Evolutionary conservation across 2,888 invertebrate genomes (phyloP).

Genomic region (Tupiocoris notatus): DNA sequence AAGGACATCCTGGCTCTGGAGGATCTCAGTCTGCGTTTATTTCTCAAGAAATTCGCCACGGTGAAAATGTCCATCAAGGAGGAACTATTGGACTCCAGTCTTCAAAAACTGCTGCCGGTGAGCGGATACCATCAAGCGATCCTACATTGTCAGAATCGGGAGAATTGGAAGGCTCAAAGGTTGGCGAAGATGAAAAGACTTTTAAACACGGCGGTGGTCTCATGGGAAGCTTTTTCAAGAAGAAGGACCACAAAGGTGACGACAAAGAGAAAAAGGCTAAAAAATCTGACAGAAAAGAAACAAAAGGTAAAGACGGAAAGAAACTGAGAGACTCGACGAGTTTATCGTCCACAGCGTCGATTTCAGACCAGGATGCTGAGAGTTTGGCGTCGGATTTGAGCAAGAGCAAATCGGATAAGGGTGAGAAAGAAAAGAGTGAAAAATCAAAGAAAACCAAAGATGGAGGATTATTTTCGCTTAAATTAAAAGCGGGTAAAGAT

Average conservation of each 20-base stretch:
- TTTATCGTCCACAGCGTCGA: neutral
- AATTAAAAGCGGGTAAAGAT: neutral
- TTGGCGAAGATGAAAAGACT: conserved; percentile 39
- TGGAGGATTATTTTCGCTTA: neutral
- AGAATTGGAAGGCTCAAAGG: neutral
- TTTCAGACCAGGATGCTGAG: conserved; percentile 50
- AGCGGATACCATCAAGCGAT: neutral
- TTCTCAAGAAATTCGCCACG: neutral
- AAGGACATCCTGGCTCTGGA: neutral
- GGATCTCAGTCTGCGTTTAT: neutral
- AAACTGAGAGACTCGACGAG: neutral
- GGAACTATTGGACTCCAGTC: neutral
- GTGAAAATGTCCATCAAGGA: neutral
- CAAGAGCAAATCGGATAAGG: neutral
- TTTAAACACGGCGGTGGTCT: conserved; percentile 13
- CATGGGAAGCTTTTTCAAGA: conserved; percentile 27
- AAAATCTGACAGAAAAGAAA: conserved; percentile 46
- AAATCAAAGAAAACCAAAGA: neutral
- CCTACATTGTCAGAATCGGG: neutral
- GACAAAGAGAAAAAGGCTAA: conserved; percentile 40
- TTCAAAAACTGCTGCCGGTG: neutral
- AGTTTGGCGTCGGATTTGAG: conserved; percentile 16
- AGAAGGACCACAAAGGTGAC: conserved; percentile 37
- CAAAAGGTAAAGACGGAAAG: conserved; percentile 48
- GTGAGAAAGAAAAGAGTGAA: neutral